A percentile compares a stretch with the other conserved stretches of the same genome.
These are phyloP conservation scores for Sphaerophoria rueppellii DNA, from an alignment of 2,888 invertebrate species.

Conservation along the genomic window DNA sequence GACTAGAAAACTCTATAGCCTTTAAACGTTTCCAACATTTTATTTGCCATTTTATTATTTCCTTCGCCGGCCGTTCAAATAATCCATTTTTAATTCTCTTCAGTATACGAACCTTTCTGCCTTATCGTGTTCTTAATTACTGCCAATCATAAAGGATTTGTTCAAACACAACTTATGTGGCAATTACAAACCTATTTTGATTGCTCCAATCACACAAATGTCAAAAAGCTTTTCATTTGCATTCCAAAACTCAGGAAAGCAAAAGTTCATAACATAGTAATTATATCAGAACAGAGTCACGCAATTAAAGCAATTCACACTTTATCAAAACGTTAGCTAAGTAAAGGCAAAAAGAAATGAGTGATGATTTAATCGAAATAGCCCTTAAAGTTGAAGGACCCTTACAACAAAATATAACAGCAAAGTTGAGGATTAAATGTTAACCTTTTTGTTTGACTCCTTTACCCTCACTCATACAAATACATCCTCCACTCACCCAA, in stretches of 20 bases:
- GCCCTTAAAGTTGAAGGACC: too few relatives aligned
- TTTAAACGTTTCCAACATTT: too few relatives aligned
- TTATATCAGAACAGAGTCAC: slow-evolving; percentile 15
- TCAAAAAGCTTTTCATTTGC: not conserved
- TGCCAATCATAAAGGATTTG: not conserved
- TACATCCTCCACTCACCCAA: too few relatives aligned
- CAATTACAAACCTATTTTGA: slow-evolving; percentile 19
- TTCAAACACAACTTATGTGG: slow-evolving; percentile 1
- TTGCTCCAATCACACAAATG: slow-evolving; percentile 16
- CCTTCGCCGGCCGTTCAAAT: too few relatives aligned
- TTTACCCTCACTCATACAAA: too few relatives aligned
- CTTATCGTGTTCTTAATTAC: not conserved
- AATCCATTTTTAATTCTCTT: too few relatives aligned
- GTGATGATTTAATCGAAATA: slow-evolving; percentile 13
- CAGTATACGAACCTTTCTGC: not conserved
- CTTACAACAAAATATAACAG: too few relatives aligned
- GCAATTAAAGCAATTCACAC: slow-evolving; percentile 33
- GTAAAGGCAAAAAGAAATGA: slow-evolving; percentile 7
- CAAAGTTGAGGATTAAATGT: too few relatives aligned
- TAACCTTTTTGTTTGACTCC: too few relatives aligned
- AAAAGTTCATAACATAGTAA: slow-evolving; percentile 4
- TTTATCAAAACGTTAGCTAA: slow-evolving; percentile 28
- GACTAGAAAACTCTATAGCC: too few relatives aligned
- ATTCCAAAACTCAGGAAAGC: not conserved
- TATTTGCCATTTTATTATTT: too few relatives aligned